Conservation (phyloP, 2,888 invertebrate species). For the Thymelicus acteon region DNA sequence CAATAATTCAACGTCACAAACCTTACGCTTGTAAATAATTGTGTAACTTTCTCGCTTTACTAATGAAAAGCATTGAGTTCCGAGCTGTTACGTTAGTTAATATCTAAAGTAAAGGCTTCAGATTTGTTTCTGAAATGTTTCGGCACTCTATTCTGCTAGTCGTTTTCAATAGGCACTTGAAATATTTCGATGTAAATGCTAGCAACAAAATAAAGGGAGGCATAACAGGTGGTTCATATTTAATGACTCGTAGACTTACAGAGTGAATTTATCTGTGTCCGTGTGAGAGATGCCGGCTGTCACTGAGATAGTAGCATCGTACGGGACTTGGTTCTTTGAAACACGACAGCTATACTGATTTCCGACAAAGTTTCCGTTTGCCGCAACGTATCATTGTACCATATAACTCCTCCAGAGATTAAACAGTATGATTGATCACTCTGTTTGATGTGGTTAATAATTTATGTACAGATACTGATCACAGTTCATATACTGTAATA, state of each 20-base stretch:
- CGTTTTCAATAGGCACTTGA: slow-evolving; percentile 16
- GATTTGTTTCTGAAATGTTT: slow-evolving; percentile 7
- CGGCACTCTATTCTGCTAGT: not conserved
- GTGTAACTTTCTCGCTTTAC: not conserved
- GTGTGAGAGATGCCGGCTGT: slow-evolving; percentile 51
- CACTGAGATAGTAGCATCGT: slow-evolving; percentile 49
- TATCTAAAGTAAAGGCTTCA: slow-evolving; percentile 1
- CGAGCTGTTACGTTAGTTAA: slow-evolving; percentile 8
- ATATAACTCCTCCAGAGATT: slow-evolving; percentile 34
- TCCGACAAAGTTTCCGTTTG: slow-evolving; percentile 65
- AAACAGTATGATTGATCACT: not conserved
- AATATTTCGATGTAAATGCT: slow-evolving; percentile 13
- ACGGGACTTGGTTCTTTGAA: slow-evolving; percentile 24
- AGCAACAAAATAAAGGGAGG: slow-evolving; percentile 21
- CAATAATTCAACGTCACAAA: not conserved
- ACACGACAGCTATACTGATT: slow-evolving; percentile 42
- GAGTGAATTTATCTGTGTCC: slow-evolving; percentile 66
- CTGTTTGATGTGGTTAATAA: not conserved
- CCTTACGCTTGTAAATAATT: not conserved
- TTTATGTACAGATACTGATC: no score
- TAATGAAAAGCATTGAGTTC: not conserved
- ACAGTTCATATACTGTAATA: no score
- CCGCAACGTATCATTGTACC: slow-evolving; percentile 59
- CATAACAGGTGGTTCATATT: slow-evolving; percentile 70
- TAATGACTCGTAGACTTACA: slow-evolving; percentile 65